Percentiles rank a stretch among this genome's conserved stretches.
phyloP scores from a whole-genome alignment of 64 coral and sea anemone species.

The Pocillopora damicornis region DNA sequence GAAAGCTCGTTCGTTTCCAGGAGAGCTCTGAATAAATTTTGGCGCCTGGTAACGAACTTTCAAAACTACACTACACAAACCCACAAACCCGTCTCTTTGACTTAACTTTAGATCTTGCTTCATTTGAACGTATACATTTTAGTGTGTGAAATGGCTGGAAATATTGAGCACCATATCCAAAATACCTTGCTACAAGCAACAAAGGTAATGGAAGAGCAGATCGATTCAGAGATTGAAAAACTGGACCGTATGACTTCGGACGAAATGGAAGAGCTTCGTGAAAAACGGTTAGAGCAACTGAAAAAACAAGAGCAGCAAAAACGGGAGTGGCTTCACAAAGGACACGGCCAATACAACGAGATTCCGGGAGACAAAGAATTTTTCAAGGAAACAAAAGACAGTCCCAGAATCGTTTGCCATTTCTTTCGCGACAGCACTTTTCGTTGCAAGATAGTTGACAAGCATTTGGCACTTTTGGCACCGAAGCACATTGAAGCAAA shows the following conservation, averaged over 20 bases:
- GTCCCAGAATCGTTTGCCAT: slow-evolving; percentile 84
- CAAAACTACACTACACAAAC: not conserved
- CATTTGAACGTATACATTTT: not conserved
- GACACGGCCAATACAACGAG: slow-evolving; percentile 86
- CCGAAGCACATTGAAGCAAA: slow-evolving; percentile 94
- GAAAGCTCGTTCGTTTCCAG: slow-evolving; percentile 20
- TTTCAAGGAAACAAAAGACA: slow-evolving; percentile 87
- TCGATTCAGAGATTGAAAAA: slow-evolving; percentile 85
- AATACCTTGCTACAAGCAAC: slow-evolving; percentile 88
- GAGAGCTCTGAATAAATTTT: slow-evolving; percentile 33
- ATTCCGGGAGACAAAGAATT: slow-evolving; percentile 90
- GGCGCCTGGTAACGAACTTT: slow-evolving; percentile 54
- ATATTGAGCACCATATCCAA: slow-evolving; percentile 74
- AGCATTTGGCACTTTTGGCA: slow-evolving; percentile 79
- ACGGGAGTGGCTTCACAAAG: slow-evolving; percentile 89
- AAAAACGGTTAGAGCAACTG: slow-evolving; percentile 81
- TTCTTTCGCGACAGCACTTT: slow-evolving; percentile 93
- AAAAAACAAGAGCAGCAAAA: slow-evolving; percentile 87
- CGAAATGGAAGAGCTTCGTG: slow-evolving; percentile 92
- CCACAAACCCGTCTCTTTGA: not conserved
- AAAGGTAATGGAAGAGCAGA: slow-evolving; percentile 85
- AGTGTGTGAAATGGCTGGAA: slow-evolving; percentile 15
- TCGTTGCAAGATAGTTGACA: slow-evolving; percentile 97
- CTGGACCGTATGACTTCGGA: slow-evolving; percentile 87
- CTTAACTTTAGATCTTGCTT: not conserved